phyloP scores from a whole-genome alignment of 2,888 invertebrate genomes.

The Noctuana brunneofusca region DNA sequence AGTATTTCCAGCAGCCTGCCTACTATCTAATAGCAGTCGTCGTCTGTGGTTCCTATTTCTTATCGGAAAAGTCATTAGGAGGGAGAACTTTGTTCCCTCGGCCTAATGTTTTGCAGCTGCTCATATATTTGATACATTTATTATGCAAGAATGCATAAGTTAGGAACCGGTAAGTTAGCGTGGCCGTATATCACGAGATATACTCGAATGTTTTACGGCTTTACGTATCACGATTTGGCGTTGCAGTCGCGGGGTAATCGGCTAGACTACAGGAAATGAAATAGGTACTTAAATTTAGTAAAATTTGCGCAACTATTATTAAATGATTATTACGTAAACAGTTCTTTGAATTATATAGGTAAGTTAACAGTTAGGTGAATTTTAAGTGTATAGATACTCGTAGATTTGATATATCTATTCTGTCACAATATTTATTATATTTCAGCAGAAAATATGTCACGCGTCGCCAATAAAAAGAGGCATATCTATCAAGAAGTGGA shows the following conservation, averaged over 20 bases:
- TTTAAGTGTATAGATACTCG: too few species aligned
- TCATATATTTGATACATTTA: slow-evolving; percentile 22
- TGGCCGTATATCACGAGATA: slow-evolving; percentile 36
- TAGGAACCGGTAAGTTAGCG: slow-evolving; percentile 36
- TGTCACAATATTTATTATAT: too few species aligned
- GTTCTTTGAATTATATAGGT: too few species aligned
- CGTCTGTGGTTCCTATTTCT: slow-evolving; percentile 16
- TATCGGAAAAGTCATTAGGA: slow-evolving; percentile 23
- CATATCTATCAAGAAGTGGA: too few species aligned
- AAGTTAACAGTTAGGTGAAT: too few species aligned
- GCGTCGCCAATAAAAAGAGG: too few species aligned
- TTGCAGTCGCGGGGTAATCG: slow-evolving; percentile 7
- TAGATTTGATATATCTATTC: too few species aligned
- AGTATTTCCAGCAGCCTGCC: slow-evolving; percentile 1
- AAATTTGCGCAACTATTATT: too few species aligned
- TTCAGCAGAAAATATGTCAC: too few species aligned
- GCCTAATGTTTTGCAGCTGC: slow-evolving; percentile 19
- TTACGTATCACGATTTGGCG: slow-evolving; percentile 15
- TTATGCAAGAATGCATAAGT: slow-evolving; percentile 23
- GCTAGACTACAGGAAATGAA: too few species aligned
- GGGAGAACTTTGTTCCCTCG: slow-evolving; percentile 23
- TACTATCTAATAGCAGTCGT: slow-evolving; percentile 7
- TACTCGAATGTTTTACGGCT: slow-evolving; percentile 12
- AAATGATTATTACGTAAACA: too few species aligned
- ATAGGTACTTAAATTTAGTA: too few species aligned